phyloP scores from a whole-genome alignment of 2,113 vertebrate genomes.

The Gymnarchus niloticus region DNA sequence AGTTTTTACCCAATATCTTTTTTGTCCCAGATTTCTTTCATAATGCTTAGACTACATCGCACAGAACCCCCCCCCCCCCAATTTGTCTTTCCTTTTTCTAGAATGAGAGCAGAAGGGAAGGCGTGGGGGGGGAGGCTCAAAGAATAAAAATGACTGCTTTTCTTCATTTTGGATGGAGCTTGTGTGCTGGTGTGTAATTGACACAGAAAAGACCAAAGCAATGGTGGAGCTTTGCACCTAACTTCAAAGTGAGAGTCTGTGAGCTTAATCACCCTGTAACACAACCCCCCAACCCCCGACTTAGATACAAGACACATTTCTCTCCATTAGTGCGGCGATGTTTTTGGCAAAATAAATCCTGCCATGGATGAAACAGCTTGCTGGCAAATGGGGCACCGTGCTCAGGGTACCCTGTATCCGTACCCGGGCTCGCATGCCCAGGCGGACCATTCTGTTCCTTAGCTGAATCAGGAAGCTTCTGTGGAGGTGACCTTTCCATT shows the following conservation, averaged over 20 bases:
- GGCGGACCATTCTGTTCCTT: too few species aligned
- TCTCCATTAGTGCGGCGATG: neutral
- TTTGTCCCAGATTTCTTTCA: neutral
- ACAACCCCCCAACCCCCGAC: neutral
- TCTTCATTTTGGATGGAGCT: neutral
- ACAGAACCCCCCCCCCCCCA: neutral
- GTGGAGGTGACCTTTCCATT: too few species aligned
- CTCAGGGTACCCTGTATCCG: neutral
- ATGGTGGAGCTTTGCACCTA: neutral
- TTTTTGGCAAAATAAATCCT: neutral
- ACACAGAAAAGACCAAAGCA: neutral
- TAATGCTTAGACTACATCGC: neutral
- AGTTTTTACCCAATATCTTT: neutral
- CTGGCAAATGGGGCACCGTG: neutral
- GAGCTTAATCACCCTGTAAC: neutral
- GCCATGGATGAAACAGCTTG: neutral
- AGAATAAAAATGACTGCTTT: neutral
- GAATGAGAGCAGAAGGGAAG: neutral
- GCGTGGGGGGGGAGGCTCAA: neutral
- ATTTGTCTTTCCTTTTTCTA: neutral
- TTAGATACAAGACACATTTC: neutral
- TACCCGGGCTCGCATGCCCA: neutral
- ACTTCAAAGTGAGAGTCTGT: neutral
- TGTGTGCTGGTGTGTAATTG: neutral
- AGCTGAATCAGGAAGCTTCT: too few species aligned